Conservation (phyloP, 2,113 vertebrate species). For the Syrrhaptes paradoxus region DNA sequence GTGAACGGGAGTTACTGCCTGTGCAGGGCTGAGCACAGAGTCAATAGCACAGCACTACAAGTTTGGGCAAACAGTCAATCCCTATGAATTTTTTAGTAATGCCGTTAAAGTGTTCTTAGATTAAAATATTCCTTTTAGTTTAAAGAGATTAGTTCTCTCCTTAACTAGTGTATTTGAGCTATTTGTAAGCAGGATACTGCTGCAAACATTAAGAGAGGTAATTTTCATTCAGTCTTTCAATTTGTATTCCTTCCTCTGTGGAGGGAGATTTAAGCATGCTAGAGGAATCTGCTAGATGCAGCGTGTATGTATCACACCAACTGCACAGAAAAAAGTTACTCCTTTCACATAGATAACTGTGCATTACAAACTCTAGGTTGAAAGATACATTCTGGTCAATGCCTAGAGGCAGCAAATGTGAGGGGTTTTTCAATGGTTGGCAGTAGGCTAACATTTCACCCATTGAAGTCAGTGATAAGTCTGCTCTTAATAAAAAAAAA, state of each 20-base stretch:
- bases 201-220: background rate
- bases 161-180: background rate
- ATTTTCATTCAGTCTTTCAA: background rate
- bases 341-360: background rate
- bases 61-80: constrained; percentile 46
- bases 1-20: constrained; percentile 18
- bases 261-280: background rate
- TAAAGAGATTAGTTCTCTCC: background rate
- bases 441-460: background rate
- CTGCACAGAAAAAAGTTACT: background rate
- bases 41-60: constrained; percentile 2
- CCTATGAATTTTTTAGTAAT: constrained; percentile 38
- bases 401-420: background rate
- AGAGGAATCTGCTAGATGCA: background rate
- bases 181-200: background rate
- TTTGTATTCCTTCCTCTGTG: background rate
- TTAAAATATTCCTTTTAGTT: background rate
- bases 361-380: background rate
- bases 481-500: background rate
- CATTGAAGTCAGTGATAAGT: background rate
- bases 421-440: background rate
- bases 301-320: background rate
- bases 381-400: background rate
- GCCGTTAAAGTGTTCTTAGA: background rate
- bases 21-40: constrained; percentile 9